Conservation (phyloP, 2,888 invertebrate species). For the Zhengitettix transpicula region DNA sequence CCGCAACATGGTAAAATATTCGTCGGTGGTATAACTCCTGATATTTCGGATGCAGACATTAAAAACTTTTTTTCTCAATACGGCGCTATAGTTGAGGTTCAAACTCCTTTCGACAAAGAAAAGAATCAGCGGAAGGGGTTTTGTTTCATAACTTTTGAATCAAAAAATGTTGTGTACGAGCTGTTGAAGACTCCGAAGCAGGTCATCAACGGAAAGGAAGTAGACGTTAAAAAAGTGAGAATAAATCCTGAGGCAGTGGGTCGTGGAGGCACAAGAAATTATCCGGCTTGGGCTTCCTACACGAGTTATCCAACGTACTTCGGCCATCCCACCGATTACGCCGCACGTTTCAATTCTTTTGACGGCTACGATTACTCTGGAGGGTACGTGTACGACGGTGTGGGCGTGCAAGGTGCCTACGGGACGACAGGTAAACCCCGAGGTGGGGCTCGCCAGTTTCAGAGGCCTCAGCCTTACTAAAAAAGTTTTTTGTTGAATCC, state of each 20-base stretch:
- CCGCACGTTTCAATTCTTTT: conserved; percentile 21
- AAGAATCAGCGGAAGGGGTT: conserved; percentile 45
- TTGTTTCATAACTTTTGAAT: conserved; percentile 49
- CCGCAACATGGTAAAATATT: conserved; percentile 44
- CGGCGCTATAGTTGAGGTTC: conserved; percentile 41
- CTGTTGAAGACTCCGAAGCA: conserved; percentile 38
- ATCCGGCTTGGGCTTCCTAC: conserved; percentile 12
- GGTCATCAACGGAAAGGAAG: conserved; percentile 39
- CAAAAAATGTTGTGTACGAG: conserved; percentile 39
- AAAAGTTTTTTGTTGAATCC: too few relatives aligned
- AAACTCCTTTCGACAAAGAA: conserved; percentile 46
- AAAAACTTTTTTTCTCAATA: conserved; percentile 39
- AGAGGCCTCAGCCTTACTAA: conserved; percentile 28
- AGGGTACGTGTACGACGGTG: conserved; percentile 22
- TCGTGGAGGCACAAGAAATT: conserved; percentile 15
- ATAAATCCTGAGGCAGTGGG: conserved; percentile 29
- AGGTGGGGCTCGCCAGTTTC: conserved; percentile 26
- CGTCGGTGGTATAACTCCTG: conserved; percentile 44
- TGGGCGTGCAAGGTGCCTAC: conserved; percentile 17
- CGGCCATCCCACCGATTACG: conserved; percentile 20
- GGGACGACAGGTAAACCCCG: conserved; percentile 21
- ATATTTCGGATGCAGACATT: conserved; percentile 41
- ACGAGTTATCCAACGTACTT: conserved; percentile 13
- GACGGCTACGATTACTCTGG: conserved; percentile 27
- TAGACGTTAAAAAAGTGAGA: conserved; percentile 36